Evolutionary conservation across 1,140 invertebrate genomes (phyloP).

Genomic region (Drosophila arizonae): DNA sequence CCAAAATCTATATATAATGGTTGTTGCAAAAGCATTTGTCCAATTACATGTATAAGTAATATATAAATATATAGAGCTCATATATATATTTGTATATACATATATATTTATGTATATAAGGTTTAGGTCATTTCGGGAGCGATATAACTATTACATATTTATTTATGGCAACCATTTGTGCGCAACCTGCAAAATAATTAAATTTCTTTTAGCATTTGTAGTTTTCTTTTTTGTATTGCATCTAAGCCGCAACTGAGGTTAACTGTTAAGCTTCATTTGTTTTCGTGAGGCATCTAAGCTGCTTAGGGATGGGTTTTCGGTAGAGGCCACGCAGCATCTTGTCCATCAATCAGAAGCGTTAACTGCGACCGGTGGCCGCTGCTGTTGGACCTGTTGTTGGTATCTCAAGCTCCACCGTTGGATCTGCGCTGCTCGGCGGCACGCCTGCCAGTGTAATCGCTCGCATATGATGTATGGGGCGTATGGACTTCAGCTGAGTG

Average conservation of each 20-base stretch:
- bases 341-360: slow-evolving; percentile 81
- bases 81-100: slow-evolving; percentile 29
- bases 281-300: slow-evolving; percentile 23
- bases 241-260: slow-evolving; percentile 63
- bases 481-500: slow-evolving; percentile 85
- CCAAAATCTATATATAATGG: slow-evolving; percentile 52
- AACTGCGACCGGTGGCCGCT: slow-evolving; percentile 70
- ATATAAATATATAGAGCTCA: slow-evolving; percentile 21
- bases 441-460: slow-evolving; percentile 57
- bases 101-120: slow-evolving; percentile 50
- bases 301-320: slow-evolving; percentile 37
- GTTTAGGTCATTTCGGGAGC: slow-evolving; percentile 52
- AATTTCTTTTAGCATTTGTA: slow-evolving; percentile 49
- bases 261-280: slow-evolving; percentile 37
- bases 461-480: slow-evolving; percentile 74
- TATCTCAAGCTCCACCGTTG: slow-evolving; percentile 30
- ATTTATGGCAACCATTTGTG: slow-evolving; percentile 74
- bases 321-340: slow-evolving; percentile 75
- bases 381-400: slow-evolving; percentile 28
- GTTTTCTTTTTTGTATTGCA: slow-evolving; percentile 19
- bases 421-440: slow-evolving; percentile 35
- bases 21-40: slow-evolving; percentile 68
- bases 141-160: slow-evolving; percentile 25
- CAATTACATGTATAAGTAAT: slow-evolving; percentile 51
- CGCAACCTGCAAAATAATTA: slow-evolving; percentile 60